Base-by-base conservation (phyloP, 2,888 invertebrate species). In the Vannuccia rotundouncinata region DNA sequence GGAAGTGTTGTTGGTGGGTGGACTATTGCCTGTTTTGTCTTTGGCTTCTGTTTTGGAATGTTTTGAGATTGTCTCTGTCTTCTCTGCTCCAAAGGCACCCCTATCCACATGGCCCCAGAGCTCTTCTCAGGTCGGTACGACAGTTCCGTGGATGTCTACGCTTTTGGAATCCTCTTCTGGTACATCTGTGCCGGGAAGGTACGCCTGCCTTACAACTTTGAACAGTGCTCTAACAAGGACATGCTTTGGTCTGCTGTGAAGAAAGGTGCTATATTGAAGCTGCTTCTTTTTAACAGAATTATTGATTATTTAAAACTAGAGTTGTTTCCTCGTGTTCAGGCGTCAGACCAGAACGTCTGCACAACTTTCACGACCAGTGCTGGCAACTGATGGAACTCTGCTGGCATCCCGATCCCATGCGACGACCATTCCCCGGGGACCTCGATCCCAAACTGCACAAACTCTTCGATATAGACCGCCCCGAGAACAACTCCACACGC, bases 51-150 rank as follows among this genome's bases (percentile, higher is more conserved):
- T 13, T 45, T 45, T 45, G 17, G 45, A 5, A 45, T 45, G 45
- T 45, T 45, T 45, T 45, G 45, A 45, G 5, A 13, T 17, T 45
- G 45, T 45, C 17, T n/a, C n/a, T n/a, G 17, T 45, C 45, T 5
- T 45, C 45, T 17, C 5, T 17, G 10, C 10, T 45, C 5, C 5
- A 66, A 22, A 60, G 83, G 89, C n/a, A 88, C 89, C 1, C 95
- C 94, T 0, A 93, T 94, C 81, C 94, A 95, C 87, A 94, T 95
- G 94, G 94, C 94, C 13, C 95, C 95, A 0, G 94, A 95, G 87
- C 89, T 95, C 78, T 90, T 94, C 81, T 91, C 91, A 17, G 93
- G 94, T 59, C 91, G 91, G 82, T 94, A 94, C 85, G 93, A 93
- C 85, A 92, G 92, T 82, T 91, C 92, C 82, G 94, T 95, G 5